phyloP scores from a whole-genome alignment of 2,113 vertebrate species.

The Sinocyclocheilus grahami region DNA sequence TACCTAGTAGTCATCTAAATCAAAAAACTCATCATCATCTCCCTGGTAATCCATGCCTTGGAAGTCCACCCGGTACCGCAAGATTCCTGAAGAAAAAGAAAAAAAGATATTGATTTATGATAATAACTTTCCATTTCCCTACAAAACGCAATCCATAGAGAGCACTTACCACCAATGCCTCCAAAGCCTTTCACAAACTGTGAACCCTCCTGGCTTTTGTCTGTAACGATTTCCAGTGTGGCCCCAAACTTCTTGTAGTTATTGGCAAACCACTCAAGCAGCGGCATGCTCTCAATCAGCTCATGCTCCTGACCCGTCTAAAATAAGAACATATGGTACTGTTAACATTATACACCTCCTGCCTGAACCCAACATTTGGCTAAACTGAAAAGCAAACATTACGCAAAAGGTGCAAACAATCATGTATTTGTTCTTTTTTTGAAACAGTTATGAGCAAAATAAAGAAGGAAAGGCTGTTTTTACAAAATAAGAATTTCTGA shows the following conservation, averaged over 20 bases:
- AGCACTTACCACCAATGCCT: slow-evolving; percentile 92
- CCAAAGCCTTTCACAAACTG: slow-evolving; percentile 99
- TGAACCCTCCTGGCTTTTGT: slow-evolving; percentile 99
- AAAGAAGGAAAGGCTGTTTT: not conserved
- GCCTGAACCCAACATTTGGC: not conserved
- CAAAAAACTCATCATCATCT: slow-evolving; percentile 98
- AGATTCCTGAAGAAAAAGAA: slow-evolving; percentile 81
- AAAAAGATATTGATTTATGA: not conserved
- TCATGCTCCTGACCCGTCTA: slow-evolving; percentile 98
- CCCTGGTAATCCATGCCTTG: slow-evolving; percentile 99
- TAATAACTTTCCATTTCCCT: too few species aligned
- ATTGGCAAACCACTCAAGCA: slow-evolving; percentile 99
- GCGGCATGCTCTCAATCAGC: slow-evolving; percentile 97
- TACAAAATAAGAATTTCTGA: not conserved
- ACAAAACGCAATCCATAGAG: not conserved
- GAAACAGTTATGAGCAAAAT: too few species aligned
- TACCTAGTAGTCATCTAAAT: slow-evolving; percentile 99
- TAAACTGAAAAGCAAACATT: not conserved
- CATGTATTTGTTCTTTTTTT: not conserved
- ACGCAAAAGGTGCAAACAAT: too few species aligned
- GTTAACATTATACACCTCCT: not conserved
- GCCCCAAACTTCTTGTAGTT: slow-evolving; percentile 99
- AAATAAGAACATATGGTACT: not conserved
- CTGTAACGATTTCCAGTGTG: slow-evolving; percentile 98
- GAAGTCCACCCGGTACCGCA: slow-evolving; percentile 99